Conservation (phyloP, 2,797 vertebrate species). For the Pristis pectinata region DNA sequence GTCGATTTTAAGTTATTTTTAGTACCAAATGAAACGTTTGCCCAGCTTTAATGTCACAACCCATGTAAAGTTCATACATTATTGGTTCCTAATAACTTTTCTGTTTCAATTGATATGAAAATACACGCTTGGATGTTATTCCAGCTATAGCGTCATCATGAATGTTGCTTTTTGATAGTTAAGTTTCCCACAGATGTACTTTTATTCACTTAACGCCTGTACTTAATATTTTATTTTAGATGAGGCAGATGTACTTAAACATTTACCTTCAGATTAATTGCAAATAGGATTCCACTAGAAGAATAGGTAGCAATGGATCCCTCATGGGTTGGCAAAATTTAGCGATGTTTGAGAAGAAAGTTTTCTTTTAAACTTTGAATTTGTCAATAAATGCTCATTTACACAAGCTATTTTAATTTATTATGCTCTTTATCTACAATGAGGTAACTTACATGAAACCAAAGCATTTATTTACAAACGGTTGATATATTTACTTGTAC, state of each 20-base stretch:
- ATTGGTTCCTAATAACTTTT: neutral
- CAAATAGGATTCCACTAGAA: neutral
- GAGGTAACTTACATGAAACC: neutral
- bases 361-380: neutral
- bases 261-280: neutral
- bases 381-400: constrained; percentile 5
- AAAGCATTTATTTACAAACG: neutral
- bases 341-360: neutral
- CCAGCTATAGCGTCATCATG: neutral
- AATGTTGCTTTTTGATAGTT: neutral
- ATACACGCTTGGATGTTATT: neutral
- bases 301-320: neutral
- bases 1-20: neutral
- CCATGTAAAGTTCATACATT: neutral
- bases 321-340: neutral
- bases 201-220: neutral
- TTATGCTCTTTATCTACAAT: neutral
- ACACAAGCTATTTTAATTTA: neutral
- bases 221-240: neutral
- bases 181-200: neutral
- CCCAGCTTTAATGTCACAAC: neutral
- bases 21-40: neutral
- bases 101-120: neutral
- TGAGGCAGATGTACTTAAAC: neutral
- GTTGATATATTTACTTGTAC: neutral